Evolutionary conservation across 2,113 vertebrate genomes (phyloP), one percentile per base, ranked within the genome.

Genomic region (Nothocercus julius): DNA sequence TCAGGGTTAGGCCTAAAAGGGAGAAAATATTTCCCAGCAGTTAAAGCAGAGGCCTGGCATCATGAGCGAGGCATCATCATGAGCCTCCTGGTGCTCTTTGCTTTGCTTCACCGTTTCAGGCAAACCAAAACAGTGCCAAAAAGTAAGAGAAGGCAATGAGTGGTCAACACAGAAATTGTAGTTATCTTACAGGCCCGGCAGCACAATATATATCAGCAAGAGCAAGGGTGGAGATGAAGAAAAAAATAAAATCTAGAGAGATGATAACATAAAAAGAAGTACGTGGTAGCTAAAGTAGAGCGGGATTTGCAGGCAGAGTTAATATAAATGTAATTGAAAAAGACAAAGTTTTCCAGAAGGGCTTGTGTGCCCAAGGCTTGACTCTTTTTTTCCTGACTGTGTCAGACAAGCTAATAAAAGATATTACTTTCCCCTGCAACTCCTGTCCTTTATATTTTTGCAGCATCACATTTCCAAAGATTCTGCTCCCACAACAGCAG

Each of bases 361-460:
- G 84, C 94, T 94, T 89, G 47, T 87, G 64, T 91, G 92, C 91
- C 89, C 76, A 85, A 82, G 89, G 86, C 89, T 96, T 73, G 89
- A 84, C 89, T 95, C 45, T 66, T 66, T 72, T 64, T 83, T 93
- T 84, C 73, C 74, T 92, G 58, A 68, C 87, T 94, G 9, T 94
- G 40, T 69, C 30, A 5, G 70, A 53, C 93, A 83, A 97, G 95
- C 87, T 93, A 92, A 95, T 90, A 90, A 96, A 95, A 95, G 66
- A 96, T 88, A 93, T 4, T 94, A 84, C 77, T 84, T 92, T 96
- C 85, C 80, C 85, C 80, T 93, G 78, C 76, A 94, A 97, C 84
- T 94, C 69, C 83, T 64, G 51, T 95, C 73, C 77, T 94, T 97
- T 96, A 89, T 95, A 66, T 73, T 96, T 95, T 89, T 53, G 96